Evolutionary conservation across 2,888 invertebrate species (phyloP).

Genomic region (Tenthredo notha): DNA sequence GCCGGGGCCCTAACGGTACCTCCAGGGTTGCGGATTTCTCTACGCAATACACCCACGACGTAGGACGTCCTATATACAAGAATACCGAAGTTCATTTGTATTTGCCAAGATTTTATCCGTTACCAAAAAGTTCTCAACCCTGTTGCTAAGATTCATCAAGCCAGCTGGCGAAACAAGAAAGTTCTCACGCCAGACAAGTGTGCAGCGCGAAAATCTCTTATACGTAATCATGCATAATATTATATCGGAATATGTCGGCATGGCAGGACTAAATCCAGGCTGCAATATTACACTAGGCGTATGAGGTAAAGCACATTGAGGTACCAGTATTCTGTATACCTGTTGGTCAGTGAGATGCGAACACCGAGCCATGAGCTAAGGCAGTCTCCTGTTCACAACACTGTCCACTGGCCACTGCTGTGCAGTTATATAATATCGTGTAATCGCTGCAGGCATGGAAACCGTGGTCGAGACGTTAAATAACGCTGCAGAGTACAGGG

Average conservation of each 20-base stretch:
- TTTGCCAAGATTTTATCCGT: background rate
- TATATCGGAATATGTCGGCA: background rate
- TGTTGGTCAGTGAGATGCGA: background rate
- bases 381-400: background rate
- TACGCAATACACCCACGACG: background rate
- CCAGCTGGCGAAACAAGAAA: background rate
- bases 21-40: background rate
- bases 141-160: background rate
- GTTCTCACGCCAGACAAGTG: background rate
- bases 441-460: background rate
- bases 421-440: background rate
- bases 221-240: background rate
- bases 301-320: background rate
- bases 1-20: background rate
- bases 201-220: background rate
- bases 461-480: background rate
- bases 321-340: background rate
- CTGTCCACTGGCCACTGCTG: background rate
- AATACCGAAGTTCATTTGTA: background rate
- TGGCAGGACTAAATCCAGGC: background rate
- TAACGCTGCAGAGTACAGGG: background rate
- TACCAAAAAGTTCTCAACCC: background rate
- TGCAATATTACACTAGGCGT: background rate
- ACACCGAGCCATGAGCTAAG: background rate
- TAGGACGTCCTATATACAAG: background rate